Evolutionary conservation across 1,140 invertebrate genomes (phyloP).

Genomic region (Brachionus asplanchnoidis): DNA sequence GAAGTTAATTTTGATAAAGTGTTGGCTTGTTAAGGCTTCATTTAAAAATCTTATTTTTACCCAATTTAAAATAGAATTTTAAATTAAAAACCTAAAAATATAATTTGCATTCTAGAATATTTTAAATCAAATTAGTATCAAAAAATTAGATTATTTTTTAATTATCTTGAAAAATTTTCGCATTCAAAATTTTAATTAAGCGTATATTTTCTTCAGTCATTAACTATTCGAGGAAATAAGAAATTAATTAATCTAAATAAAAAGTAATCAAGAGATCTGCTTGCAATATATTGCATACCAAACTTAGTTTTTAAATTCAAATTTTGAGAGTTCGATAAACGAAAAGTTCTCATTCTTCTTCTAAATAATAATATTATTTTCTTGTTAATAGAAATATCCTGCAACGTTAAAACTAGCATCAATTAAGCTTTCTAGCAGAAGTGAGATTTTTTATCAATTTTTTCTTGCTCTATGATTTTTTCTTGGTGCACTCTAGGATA

Average conservation of each 20-base stretch:
- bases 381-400: neutral
- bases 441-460: neutral
- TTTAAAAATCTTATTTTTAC: neutral
- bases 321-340: neutral
- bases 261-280: neutral
- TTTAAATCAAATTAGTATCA: neutral
- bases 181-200: neutral
- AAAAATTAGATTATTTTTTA: neutral
- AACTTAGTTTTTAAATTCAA: neutral
- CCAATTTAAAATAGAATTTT: neutral
- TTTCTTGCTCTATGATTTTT: neutral
- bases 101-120: neutral
- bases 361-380: neutral
- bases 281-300: neutral
- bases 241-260: neutral
- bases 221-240: neutral
- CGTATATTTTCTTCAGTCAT: neutral
- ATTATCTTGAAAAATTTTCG: neutral
- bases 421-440: neutral
- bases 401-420: neutral
- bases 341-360: neutral
- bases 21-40: neutral
- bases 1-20: neutral
- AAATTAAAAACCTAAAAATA: neutral
- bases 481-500: neutral